Evolutionary conservation across 2,888 invertebrate genomes (phyloP).

Genomic region (Griposia aprilina): DNA sequence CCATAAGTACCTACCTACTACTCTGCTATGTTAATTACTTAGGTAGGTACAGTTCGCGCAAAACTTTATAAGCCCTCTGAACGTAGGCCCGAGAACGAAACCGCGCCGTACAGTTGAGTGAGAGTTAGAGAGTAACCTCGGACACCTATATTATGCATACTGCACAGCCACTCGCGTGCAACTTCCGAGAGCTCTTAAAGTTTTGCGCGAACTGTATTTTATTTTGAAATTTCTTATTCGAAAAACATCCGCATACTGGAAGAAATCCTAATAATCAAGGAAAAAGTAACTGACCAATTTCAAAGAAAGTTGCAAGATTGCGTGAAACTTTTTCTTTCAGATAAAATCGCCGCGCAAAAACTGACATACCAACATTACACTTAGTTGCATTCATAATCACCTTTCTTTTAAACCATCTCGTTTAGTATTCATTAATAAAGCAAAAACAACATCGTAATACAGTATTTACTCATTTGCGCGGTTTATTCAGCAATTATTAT

Average conservation of each 20-base stretch:
- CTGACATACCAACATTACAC: conserved; percentile 38
- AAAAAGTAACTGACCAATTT: conserved; percentile 26
- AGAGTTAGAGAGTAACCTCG: too few relatives aligned
- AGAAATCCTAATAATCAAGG: conserved; percentile 4
- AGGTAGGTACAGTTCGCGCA: too few relatives aligned
- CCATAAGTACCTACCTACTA: not conserved
- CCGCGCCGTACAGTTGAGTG: too few relatives aligned
- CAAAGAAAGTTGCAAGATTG: conserved; percentile 41
- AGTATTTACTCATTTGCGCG: conserved; percentile 47
- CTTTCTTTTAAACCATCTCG: conserved; percentile 53
- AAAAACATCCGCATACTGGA: not conserved
- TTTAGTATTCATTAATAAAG: conserved; percentile 45
- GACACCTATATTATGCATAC: too few relatives aligned
- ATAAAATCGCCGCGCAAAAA: conserved; percentile 46
- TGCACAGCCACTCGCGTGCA: too few relatives aligned
- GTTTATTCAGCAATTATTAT: conserved; percentile 58
- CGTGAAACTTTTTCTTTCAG: conserved; percentile 29
- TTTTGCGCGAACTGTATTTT: too few relatives aligned
- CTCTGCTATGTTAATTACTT: not conserved
- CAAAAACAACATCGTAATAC: conserved; percentile 49
- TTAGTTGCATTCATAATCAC: conserved; percentile 48
- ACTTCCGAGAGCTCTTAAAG: too few relatives aligned
- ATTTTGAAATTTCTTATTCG: not conserved
- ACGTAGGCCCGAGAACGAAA: too few relatives aligned
- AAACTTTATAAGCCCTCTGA: too few relatives aligned